These are phyloP conservation scores for Aspidiotus destructor DNA, from an alignment of 2,888 invertebrate species.

Conservation along the genomic window DNA sequence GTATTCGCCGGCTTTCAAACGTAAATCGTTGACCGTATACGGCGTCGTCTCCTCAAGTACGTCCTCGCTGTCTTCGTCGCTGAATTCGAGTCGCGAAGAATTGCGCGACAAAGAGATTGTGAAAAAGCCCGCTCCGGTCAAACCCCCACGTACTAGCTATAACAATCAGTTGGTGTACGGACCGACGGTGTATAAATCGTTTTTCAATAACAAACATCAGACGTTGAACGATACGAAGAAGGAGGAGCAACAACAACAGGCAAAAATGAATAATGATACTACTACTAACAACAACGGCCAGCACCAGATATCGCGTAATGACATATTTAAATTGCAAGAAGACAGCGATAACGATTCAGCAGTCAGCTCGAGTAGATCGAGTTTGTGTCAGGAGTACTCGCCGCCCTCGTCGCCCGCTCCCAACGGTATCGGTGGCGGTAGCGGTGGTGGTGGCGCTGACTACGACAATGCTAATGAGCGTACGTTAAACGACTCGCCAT, in stretches of 20 bases:
- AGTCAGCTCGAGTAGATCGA: conserved; percentile 72
- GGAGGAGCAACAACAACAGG: neutral
- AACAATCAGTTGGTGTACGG: conserved; percentile 30
- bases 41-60: conserved; percentile 27
- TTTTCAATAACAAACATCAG: conserved; percentile 8
- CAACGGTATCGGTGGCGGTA: conserved; percentile 6
- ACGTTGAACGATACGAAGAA: conserved; percentile 1
- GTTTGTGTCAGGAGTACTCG: conserved; percentile 64
- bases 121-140: conserved; percentile 15
- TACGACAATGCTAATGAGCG: conserved; percentile 30
- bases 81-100: conserved; percentile 39
- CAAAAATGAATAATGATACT: neutral
- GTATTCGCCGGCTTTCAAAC: conserved; percentile 72
- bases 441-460: conserved; percentile 42
- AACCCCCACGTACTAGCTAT: conserved; percentile 23
- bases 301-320: conserved; percentile 19
- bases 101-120: conserved; percentile 35
- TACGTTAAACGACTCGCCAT: conserved; percentile 37
- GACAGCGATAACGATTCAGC: conserved; percentile 82
- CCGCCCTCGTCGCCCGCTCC: conserved; percentile 62
- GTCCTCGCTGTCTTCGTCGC: conserved; percentile 38
- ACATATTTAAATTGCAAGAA: conserved; percentile 41
- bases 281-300: no score
- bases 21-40: conserved; percentile 62
- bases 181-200: conserved; percentile 22